A percentile compares a stretch with the other conserved stretches of the same genome.
Evolutionary conservation across 2,113 vertebrate genomes (phyloP).

Genomic region (Fulmarus glacialis): DNA sequence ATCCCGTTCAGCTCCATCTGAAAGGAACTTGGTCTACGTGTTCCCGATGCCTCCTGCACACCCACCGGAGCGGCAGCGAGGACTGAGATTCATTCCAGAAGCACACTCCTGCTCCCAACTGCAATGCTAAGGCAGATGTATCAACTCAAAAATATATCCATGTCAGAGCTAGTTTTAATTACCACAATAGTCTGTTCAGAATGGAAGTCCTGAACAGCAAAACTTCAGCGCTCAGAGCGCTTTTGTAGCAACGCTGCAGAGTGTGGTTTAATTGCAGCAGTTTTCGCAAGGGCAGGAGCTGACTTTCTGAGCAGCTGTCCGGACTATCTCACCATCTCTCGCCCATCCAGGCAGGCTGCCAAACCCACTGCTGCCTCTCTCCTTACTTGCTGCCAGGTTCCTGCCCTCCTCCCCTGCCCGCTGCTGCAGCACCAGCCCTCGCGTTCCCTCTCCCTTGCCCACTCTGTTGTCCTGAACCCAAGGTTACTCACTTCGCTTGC

Average conservation of each 20-base stretch:
- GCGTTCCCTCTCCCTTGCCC: neutral
- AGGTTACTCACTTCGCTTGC: neutral
- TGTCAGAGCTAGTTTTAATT: neutral
- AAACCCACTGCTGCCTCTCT: neutral
- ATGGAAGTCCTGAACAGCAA: neutral
- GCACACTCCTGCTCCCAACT: neutral
- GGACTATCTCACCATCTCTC: neutral
- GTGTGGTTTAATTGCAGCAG: neutral
- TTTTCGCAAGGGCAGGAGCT: neutral
- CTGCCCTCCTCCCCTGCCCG: neutral
- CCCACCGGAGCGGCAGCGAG: rapidly evolving
- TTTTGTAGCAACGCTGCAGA: neutral
- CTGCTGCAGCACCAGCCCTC: neutral
- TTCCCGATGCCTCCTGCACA: rapidly evolving
- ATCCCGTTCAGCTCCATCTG: rapidly evolving
- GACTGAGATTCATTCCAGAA: neutral
- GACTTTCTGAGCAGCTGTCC: neutral
- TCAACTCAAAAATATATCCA: neutral
- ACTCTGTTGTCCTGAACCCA: neutral
- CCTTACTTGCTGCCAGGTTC: neutral
- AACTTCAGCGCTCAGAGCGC: neutral
- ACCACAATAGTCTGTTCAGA: neutral
- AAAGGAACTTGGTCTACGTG: rapidly evolving
- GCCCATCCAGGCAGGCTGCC: neutral
- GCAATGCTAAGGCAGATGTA: neutral